A percentile compares a stretch with the other conserved stretches of the same genome.
These are phyloP conservation scores for Drosophila hydei DNA, from an alignment of 1,140 invertebrate genomes.

Conservation along the genomic window DNA sequence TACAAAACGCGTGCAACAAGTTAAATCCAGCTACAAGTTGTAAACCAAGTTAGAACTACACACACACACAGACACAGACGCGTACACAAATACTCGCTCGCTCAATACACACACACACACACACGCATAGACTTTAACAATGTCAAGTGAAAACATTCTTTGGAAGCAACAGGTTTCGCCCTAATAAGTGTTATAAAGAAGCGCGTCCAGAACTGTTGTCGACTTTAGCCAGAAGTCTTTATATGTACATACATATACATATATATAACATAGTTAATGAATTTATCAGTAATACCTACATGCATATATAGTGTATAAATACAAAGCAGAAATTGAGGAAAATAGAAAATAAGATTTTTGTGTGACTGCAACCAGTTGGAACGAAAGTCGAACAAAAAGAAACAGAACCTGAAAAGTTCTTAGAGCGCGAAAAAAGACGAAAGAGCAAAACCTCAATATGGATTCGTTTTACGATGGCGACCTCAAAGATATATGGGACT, in stretches of 20 bases:
- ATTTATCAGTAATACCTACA: conserved; percentile 4
- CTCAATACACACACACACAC: conserved; percentile 32
- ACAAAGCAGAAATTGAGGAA: conserved; percentile 13
- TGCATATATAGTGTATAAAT: conserved; percentile 1
- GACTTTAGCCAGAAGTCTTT: conserved; percentile 15
- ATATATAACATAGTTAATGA: neutral
- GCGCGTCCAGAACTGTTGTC: conserved; percentile 64
- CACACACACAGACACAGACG: conserved; percentile 32
- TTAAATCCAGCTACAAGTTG: conserved; percentile 72
- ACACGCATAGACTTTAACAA: conserved; percentile 61
- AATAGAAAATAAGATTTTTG: conserved; percentile 42
- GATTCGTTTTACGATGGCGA: conserved; percentile 90
- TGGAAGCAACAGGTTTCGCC: conserved; percentile 81
- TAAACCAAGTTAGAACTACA: conserved; percentile 75
- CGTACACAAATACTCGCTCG: conserved; percentile 16
- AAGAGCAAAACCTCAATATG: conserved; percentile 80
- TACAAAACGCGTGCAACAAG: conserved; percentile 72
- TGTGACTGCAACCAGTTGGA: conserved; percentile 74
- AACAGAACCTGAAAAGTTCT: conserved; percentile 56
- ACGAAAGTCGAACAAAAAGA: conserved; percentile 54
- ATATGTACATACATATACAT: conserved; percentile 14
- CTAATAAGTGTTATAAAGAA: conserved; percentile 74
- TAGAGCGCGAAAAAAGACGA: conserved; percentile 50
- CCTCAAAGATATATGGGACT: conserved; percentile 90
- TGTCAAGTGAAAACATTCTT: conserved; percentile 82